Percentiles rank a stretch among this genome's conserved stretches.
Conservation (phyloP, 2,888 invertebrate species). For the Cephus sareptanus region DNA sequence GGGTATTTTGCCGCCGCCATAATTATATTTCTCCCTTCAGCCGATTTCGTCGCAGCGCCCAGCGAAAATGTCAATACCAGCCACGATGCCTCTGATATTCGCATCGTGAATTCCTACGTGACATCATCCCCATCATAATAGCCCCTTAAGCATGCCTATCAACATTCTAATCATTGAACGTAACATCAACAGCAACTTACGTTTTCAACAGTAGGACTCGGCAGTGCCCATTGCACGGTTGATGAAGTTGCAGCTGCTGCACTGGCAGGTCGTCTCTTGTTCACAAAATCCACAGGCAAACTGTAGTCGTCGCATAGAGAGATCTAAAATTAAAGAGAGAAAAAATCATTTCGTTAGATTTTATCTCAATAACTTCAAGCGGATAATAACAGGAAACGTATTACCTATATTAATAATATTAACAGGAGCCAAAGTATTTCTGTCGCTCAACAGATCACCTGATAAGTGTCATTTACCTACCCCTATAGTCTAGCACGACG, state of each 20-base stretch:
- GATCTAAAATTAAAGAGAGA: conserved; percentile 71
- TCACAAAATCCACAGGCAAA: conserved; percentile 85
- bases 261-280: conserved; percentile 75
- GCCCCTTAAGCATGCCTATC: background rate
- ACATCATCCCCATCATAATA: background rate
- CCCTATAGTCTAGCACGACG: conserved; percentile 28
- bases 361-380: background rate
- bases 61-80: conserved; percentile 44
- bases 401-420: background rate
- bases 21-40: conserved; percentile 57
- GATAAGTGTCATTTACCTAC: conserved; percentile 34
- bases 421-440: conserved; percentile 28
- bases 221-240: conserved; percentile 73
- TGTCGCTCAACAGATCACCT: conserved; percentile 46
- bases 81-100: background rate
- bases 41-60: conserved; percentile 31
- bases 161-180: background rate
- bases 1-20: conserved; percentile 58
- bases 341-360: background rate
- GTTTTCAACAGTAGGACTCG: conserved; percentile 69
- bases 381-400: background rate
- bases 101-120: background rate
- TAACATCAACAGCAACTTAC: conserved; percentile 55
- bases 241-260: conserved; percentile 67
- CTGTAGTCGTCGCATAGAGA: conserved; percentile 89